Base-by-base conservation (phyloP, 2,797 vertebrate species). In the Megalops cyprinoides region DNA sequence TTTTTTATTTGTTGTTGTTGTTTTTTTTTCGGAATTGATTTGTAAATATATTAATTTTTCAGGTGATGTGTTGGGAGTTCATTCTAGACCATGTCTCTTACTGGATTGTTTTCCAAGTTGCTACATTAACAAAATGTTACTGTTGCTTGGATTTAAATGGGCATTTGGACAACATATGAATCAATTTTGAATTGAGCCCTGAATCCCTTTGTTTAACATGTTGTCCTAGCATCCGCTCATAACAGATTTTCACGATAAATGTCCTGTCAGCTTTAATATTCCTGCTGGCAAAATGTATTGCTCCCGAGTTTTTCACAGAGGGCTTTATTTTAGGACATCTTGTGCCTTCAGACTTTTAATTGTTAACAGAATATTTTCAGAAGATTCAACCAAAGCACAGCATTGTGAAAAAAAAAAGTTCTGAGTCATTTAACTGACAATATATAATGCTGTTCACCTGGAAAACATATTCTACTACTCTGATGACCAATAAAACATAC, bases 311-410 rank as follows among this genome's bases (percentile, higher is more conserved):
- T 60, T 60, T 77, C 60, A n/a, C 56, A 78, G 58, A 62, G 55
- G 56, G 76, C 42, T 65, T 78, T 78, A 65, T 78, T 78, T 49
- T 65, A 78, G 58, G 56, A 62, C 44, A 78, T 78, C 56, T 56
- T 65, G 76, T 78, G 39, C 56, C 65, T 65, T 49, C 65, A 78
- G 18, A 44, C 15, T 55, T 78, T 78, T 78, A 48, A 78, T 65
- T 65, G 62, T 65, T 62, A 39, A 58, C 76, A 65, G 62, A 78
- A 78, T 48, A 44, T 65, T 28, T 60, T 34, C 39, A 65, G 28
- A 46, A 42, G 58, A 28, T 60, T 44, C 9, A 62, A 78, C 37
- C 76, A 49, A 78, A 48, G 42, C 76, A 65, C 28, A 49, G 76
- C 56, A 78, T 42, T 49, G 73, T 74, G 46, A 31, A 62, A 78